Base-by-base conservation (phyloP, 2,797 vertebrate genomes). In the Arnoldichthys spilopterus region DNA sequence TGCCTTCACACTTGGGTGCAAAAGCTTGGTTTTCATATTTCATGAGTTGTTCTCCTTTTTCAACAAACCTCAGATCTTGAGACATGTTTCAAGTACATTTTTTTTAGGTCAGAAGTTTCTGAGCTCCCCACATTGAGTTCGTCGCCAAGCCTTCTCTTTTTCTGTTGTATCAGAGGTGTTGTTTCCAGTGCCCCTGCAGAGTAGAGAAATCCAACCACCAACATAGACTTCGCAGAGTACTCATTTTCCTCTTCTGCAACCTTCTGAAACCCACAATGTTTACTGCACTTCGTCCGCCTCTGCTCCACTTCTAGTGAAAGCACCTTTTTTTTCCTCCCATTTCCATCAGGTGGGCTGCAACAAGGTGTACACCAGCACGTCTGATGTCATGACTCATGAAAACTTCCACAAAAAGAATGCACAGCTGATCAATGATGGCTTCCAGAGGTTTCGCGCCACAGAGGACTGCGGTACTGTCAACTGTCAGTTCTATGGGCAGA, bases 341-440 rank as follows among this genome's bases (percentile, higher is more conserved):
- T 72, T 81, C 87, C 73, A 84, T 51, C 90, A 99, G 98, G 97
- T 99, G 93, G 98, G 97, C 43, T 99, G 98, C 86, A 99, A 98
- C 93, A 99, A 99, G 92, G 98, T 99, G 88, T 99, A 99, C 80
- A 99, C 98, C 1, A 99, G 98, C 91, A 99, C 98, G 30, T 99
- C 98, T 0, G 98, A 99, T 0, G 98, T 99, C 86, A 99, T 99
- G 98, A 99, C 98, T 82, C 98, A 99, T 0, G 98, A 99, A 90
- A 99, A 99, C 94, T 99, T 99, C 88, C 98, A 99, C 88, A 99
- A 99, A 92, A 99, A 99, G 92, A 99, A 99, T 24, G 98, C 98
- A 0, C 97, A 99, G 94, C 95, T 99, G 87, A 99, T 99, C 91
- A 99, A 99, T 0, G 98, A 99, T 0, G 98, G 98, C 86, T 99